A percentile compares a stretch with the other conserved stretches of the same genome.
These are phyloP conservation scores for Oreotragus oreotragus DNA, from an alignment of 2,113 vertebrate genomes.

Conservation along the genomic window DNA sequence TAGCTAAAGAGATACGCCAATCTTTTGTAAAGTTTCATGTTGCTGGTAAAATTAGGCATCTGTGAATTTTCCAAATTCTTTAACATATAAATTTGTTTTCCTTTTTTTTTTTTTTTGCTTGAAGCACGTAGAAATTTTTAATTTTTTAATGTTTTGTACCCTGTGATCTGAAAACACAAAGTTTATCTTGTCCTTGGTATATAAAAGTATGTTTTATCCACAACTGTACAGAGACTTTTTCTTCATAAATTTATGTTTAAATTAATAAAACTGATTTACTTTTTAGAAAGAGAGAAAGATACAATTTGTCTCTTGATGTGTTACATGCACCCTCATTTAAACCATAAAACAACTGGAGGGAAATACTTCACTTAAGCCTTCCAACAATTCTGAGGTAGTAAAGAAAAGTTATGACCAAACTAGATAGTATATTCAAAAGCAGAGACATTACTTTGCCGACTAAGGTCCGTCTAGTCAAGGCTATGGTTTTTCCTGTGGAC, in stretches of 20 bases:
- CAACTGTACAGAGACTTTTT: constrained; percentile 91
- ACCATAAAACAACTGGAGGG: not conserved
- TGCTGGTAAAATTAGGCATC: constrained; percentile 72
- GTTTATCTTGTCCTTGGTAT: constrained; percentile 86
- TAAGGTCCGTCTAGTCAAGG: too few relatives aligned
- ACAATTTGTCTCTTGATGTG: not conserved
- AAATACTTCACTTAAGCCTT: not conserved
- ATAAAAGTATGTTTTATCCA: constrained; percentile 86
- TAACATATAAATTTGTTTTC: constrained; percentile 46
- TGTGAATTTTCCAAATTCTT: constrained; percentile 64
- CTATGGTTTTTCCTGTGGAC: too few relatives aligned
- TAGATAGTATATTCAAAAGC: too few relatives aligned
- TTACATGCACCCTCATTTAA: not conserved
- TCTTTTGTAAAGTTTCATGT: constrained; percentile 55
- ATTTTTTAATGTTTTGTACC: constrained; percentile 74
- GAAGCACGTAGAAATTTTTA: constrained; percentile 62
- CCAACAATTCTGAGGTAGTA: not conserved
- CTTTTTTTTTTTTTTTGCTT: constrained; percentile 38
- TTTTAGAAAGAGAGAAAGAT: not conserved
- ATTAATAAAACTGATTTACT: constrained; percentile 95
- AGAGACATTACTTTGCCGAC: too few relatives aligned
- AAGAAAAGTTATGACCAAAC: too few relatives aligned
- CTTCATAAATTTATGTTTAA: constrained; percentile 95
- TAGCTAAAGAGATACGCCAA: constrained; percentile 40
- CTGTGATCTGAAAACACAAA: constrained; percentile 82